A percentile compares a stretch with the other conserved stretches of the same genome.
phyloP scores from a whole-genome alignment of 2,888 invertebrate genomes.

The Ichneumoninae sp. region DNA sequence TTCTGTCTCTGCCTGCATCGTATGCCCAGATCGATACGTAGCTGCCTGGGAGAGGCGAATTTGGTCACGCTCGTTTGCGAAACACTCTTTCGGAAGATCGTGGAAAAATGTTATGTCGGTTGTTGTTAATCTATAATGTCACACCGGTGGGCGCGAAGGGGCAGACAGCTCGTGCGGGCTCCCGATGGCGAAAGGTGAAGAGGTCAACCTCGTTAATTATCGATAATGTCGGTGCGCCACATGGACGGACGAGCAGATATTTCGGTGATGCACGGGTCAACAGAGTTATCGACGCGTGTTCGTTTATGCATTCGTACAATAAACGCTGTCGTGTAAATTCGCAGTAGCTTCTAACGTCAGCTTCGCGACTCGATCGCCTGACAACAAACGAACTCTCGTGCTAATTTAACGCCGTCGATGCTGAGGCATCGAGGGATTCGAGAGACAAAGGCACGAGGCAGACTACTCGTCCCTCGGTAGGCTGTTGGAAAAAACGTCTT shows the following conservation, averaged over 20 bases:
- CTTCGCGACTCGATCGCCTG: slow-evolving; percentile 19
- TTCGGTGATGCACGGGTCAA: slow-evolving; percentile 39
- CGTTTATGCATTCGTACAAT: slow-evolving; percentile 34
- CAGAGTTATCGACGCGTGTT: slow-evolving; percentile 34
- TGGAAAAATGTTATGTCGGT: background rate
- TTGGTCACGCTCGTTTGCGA: background rate
- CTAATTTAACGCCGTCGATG: too few species aligned
- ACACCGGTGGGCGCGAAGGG: background rate
- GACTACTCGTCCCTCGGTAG: too few species aligned
- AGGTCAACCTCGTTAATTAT: slow-evolving; percentile 64
- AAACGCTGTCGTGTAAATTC: slow-evolving; percentile 32
- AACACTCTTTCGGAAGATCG: background rate
- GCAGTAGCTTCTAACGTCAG: background rate
- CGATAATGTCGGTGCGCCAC: slow-evolving; percentile 33
- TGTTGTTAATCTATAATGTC: background rate
- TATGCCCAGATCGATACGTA: background rate
- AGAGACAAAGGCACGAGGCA: background rate
- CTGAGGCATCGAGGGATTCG: slow-evolving; percentile 6
- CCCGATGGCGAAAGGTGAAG: slow-evolving; percentile 56
- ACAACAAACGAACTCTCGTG: slow-evolving; percentile 7
- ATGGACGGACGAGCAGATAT: slow-evolving; percentile 42
- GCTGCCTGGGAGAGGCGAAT: background rate
- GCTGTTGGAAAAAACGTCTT: slow-evolving; percentile 19
- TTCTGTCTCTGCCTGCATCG: background rate
- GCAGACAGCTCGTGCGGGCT: slow-evolving; percentile 3